Evolutionary conservation across 2,113 vertebrate genomes (phyloP), one percentile per base, ranked within the genome.

Genomic region (Poeciliopsis prolifica): DNA sequence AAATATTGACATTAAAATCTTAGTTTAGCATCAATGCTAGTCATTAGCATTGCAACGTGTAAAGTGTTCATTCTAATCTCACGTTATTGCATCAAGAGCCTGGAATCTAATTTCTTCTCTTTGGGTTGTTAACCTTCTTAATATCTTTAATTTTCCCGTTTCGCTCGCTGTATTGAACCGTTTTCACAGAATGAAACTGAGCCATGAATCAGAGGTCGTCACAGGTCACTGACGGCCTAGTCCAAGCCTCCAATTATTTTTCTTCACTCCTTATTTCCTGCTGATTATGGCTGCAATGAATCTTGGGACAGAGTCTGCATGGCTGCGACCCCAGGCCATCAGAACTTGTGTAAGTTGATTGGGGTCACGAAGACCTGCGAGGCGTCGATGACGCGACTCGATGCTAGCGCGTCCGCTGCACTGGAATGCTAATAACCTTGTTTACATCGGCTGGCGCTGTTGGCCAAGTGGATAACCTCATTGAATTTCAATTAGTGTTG

Each of bases 211-310:
- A 74, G 65, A 72, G 33, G 67, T 72, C 67, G 37, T 61, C 24
- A 28, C 19, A 40, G 74, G 63, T 75, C 86, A 66, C 33, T 11
- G 65, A 66, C n/a, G 10, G 24, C 24, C 44, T 29, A 24, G 65
- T 60, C 29, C 28, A 51, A 44, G 28, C 2, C 22, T 70, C 31
- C 40, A 28, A 67, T 70, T 64, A 61, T 40, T 65, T 54, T 22
- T 70, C 61, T 73, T 61, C 0, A 40, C 10, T 54, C 70, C 77
- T 60, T 72, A 68, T 82, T 78, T 80, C 70, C 1, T 1, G 64
- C 76, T 80, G 64, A 68, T 78, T 13, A 6, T 12, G 33, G 62
- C 5, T 54, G 40, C 83, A 80, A 84, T 91, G 81, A 83, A 70
- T 73, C 33, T 26, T 5, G 37, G 66, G 80, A 84, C 70, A 79